Base-by-base conservation (phyloP, 2,113 vertebrate species). In the Oreochromis spilurus region DNA sequence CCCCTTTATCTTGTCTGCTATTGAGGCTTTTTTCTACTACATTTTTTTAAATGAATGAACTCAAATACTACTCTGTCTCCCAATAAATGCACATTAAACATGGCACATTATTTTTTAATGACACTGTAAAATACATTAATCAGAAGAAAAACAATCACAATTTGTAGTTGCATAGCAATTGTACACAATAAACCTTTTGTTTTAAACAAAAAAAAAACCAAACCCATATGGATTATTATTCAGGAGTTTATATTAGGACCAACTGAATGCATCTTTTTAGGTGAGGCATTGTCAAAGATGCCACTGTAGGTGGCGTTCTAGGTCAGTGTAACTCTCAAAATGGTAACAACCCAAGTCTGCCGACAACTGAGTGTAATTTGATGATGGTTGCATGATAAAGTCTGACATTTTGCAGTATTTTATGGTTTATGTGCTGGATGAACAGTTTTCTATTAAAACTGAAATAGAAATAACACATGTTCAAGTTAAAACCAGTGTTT, bases 371-470 rank as follows among this genome's bases (percentile, higher is more conserved):
- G 88, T 92, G 91, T 92, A 92, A 94, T 92, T 60, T 86, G 89
- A 94, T 91, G 81, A 93, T 86, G 84, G 88, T 93, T 93, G 93
- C 91, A 93, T 94, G 92, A 89, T 94, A 91, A 92, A 94, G 84
- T 90, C 91, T 91, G 87, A 91, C 81, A 53, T 93, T 92, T 89
- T 85, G 82, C 88, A 90, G 83, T 89, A 81, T 92, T 92, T 93
- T 93, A 91, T 92, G 88, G 90, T 95, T 94, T 93, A 84, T 94
- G 84, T 95, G 83, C 90, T 92, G 90, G 91, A 90, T 96, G 86
- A 93, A 94, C 82, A 83, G 82, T 92, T 96, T 96, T 96, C 90
- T 94, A 95, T 94, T 95, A 95, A 95, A 95, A 94, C 50, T 92
- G 60, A 89, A 93, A 94, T 92, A 92, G 92, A 91, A 94, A 90